Evolutionary conservation across 1,140 invertebrate species (phyloP).

Genomic region (Heliothis virescens): DNA sequence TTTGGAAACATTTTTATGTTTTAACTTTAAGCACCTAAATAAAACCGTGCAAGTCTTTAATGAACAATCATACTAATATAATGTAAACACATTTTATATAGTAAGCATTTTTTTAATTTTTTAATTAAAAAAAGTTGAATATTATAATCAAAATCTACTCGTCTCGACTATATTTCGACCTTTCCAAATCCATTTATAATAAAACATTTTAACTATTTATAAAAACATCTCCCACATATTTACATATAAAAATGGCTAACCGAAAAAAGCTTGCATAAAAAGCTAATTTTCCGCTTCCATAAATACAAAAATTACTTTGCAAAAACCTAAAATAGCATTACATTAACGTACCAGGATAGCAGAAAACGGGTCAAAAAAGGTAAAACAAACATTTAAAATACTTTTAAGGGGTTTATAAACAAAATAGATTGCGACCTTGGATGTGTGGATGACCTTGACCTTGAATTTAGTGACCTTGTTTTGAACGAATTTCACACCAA

Average conservation of each 20-base stretch:
- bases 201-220: too few species aligned
- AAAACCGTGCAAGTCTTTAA: too few species aligned
- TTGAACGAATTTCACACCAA: background rate
- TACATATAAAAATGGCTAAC: background rate
- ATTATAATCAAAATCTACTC: too few species aligned
- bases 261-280: background rate
- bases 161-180: too few species aligned
- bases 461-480: background rate
- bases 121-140: too few species aligned
- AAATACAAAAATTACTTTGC: slow-evolving; percentile 15
- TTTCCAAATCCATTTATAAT: too few species aligned
- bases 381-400: slow-evolving; percentile 14
- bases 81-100: too few species aligned
- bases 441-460: background rate
- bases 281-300: slow-evolving; percentile 2
- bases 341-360: background rate
- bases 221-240: background rate
- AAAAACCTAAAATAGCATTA: background rate
- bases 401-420: slow-evolving; percentile 12
- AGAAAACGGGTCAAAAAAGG: slow-evolving; percentile 1
- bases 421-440: background rate
- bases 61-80: too few species aligned
- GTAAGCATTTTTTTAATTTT: too few species aligned
- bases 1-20: too few species aligned
- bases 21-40: too few species aligned